phyloP scores from a whole-genome alignment of 2,113 vertebrate genomes.

The Empidonax alnorum region DNA sequence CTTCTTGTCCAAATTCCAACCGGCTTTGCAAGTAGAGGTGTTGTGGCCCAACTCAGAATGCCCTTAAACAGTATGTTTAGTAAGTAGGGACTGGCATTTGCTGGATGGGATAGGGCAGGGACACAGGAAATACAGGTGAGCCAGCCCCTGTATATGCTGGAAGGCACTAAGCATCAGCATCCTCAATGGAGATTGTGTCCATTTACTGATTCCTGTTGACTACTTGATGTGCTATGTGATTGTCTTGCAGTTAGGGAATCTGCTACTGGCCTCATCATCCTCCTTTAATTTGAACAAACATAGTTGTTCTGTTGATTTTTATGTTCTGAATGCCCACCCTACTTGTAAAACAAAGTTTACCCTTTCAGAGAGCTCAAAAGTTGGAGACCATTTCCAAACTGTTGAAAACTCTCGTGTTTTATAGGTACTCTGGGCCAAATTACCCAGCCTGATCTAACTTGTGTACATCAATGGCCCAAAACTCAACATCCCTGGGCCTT shows the following conservation, averaged over 20 bases:
- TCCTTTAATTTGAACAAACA: background rate
- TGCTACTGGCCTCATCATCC: background rate
- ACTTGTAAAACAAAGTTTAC: background rate
- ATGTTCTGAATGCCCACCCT: background rate
- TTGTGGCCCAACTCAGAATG: background rate
- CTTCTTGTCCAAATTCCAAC: background rate
- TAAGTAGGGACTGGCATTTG: background rate
- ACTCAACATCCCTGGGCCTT: background rate
- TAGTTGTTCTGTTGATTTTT: background rate
- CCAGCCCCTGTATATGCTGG: rapidly evolving
- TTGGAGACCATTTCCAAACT: background rate
- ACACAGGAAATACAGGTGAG: background rate
- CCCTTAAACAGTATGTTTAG: background rate
- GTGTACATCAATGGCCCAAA: background rate
- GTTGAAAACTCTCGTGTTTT: background rate
- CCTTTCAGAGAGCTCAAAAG: background rate
- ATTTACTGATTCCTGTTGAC: rapidly evolving
- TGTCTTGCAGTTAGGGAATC: background rate
- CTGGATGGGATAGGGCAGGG: background rate
- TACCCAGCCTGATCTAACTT: background rate
- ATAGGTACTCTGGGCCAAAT: background rate
- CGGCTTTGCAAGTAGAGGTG: background rate
- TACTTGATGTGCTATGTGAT: rapidly evolving
- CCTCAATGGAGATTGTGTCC: background rate
- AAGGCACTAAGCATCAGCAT: background rate